These are phyloP conservation scores for Orchestia grillus DNA, from an alignment of 1,140 invertebrate genomes.

Conservation along the genomic window DNA sequence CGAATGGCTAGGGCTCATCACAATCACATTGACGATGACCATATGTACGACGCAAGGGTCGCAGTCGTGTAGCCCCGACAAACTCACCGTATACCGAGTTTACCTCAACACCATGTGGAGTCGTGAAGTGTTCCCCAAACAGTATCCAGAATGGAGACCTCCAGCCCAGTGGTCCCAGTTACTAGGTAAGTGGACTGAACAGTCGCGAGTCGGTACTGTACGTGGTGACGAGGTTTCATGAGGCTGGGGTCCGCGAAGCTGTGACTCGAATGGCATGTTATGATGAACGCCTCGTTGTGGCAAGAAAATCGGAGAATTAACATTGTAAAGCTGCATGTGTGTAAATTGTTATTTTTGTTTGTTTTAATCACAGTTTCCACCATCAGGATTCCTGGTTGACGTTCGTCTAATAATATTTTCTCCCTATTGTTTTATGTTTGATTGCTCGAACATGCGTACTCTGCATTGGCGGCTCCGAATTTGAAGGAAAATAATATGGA, in stretches of 20 bases:
- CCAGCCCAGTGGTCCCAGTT: constrained; percentile 91
- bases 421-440: not conserved
- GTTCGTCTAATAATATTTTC: not conserved
- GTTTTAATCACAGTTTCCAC: not conserved
- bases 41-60: not conserved
- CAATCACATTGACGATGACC: not conserved
- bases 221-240: not conserved
- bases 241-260: not conserved
- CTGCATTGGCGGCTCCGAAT: not conserved
- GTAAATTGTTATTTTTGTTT: not conserved
- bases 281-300: not conserved
- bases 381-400: not conserved
- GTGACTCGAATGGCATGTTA: not conserved
- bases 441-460: not conserved
- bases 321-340: not conserved
- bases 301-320: not conserved
- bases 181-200: constrained; percentile 79
- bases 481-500: not conserved
- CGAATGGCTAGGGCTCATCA: not conserved
- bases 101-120: constrained; percentile 90
- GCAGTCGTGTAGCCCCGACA: constrained; percentile 73
- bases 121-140: constrained; percentile 86
- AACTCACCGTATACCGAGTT: constrained; percentile 86
- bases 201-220: not conserved
- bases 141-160: constrained; percentile 91